phyloP scores from a whole-genome alignment of 1,140 invertebrate species.

The Ips nitidus region DNA sequence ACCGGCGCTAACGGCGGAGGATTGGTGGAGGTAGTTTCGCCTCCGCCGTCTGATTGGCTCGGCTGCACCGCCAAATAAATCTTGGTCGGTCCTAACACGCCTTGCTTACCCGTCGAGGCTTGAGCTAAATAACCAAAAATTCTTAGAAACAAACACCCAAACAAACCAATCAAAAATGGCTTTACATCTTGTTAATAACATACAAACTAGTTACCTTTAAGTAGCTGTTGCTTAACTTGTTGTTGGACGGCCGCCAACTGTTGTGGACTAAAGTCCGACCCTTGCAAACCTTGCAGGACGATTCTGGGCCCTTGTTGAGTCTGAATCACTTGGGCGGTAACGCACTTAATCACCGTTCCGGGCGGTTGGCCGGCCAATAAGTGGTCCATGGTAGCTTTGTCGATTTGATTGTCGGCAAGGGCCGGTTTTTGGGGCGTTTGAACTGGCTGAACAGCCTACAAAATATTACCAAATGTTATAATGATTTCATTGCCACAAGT shows the following conservation, averaged over 20 bases:
- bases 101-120: conserved; percentile 78
- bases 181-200: background rate
- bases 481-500: background rate
- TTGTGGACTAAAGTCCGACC: conserved; percentile 76
- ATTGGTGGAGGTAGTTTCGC: conserved; percentile 43
- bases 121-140: conserved; percentile 59
- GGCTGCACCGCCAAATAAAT: conserved; percentile 83
- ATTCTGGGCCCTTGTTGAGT: conserved; percentile 80
- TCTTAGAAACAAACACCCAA: conserved; percentile 18
- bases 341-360: conserved; percentile 84
- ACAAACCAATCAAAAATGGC: background rate
- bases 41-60: conserved; percentile 37
- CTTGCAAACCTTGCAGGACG: conserved; percentile 78
- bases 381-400: conserved; percentile 19
- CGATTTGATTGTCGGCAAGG: conserved; percentile 36
- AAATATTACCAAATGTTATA: conserved; percentile 1
- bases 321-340: conserved; percentile 79
- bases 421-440: conserved; percentile 39
- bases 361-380: conserved; percentile 74
- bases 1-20: conserved; percentile 56
- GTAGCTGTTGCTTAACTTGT: conserved; percentile 83
- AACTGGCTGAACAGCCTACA: conserved; percentile 23
- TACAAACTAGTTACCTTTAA: conserved; percentile 65
- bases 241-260: conserved; percentile 79
- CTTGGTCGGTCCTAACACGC: conserved; percentile 79